phyloP scores from a whole-genome alignment of 2,888 invertebrate genomes.

The Calameuta filiformis region DNA sequence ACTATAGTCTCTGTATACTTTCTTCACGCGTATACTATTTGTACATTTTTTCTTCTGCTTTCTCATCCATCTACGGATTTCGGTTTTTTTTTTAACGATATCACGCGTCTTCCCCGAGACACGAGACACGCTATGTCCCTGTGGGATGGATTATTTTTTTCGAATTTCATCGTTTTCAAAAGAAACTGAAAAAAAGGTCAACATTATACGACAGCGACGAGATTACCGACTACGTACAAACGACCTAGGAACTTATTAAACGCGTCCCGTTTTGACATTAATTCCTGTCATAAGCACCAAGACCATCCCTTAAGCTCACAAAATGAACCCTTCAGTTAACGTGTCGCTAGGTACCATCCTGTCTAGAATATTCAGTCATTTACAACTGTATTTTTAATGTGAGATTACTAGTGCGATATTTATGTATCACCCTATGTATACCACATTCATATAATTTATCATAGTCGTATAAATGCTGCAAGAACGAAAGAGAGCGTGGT shows the following conservation, averaged over 20 bases:
- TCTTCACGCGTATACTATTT: neutral
- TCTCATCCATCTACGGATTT: neutral
- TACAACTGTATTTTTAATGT: slow-evolving; percentile 21
- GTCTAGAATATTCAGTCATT: slow-evolving; percentile 24
- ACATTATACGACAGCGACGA: neutral
- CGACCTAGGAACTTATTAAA: slow-evolving; percentile 6
- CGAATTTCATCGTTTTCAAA: neutral
- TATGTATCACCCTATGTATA: slow-evolving; percentile 18
- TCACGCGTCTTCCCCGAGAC: neutral
- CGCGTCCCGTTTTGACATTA: slow-evolving; percentile 6
- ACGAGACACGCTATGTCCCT: neutral
- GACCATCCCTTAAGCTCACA: neutral
- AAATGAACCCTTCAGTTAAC: slow-evolving; percentile 7
- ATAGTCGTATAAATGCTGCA: neutral
- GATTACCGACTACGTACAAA: neutral
- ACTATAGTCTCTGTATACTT: neutral
- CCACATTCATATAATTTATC: neutral
- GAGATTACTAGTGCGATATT: slow-evolving; percentile 41
- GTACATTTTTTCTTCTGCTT: neutral
- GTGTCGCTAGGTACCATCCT: slow-evolving; percentile 18
- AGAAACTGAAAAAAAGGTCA: neutral
- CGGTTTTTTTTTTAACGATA: neutral
- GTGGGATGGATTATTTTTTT: neutral
- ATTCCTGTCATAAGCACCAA: slow-evolving; percentile 1
- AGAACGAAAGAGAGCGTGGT: neutral